Base-by-base conservation (phyloP, 2,113 vertebrate genomes). In the Microcebus griseorufus region DNA sequence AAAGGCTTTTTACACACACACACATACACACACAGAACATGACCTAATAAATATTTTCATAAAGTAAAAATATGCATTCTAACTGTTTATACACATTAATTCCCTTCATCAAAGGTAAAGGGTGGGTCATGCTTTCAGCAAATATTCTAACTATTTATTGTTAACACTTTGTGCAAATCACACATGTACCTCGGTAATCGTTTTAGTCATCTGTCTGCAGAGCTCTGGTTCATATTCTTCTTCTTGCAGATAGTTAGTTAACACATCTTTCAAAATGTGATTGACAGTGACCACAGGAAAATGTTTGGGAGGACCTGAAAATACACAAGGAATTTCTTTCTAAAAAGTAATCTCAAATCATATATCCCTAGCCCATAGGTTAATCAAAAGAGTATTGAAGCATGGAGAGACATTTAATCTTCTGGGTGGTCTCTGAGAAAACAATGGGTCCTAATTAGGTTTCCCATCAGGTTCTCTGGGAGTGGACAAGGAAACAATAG, bases 241-340 rank as follows among this genome's bases (percentile, higher is more conserved):
- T 84, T 99, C 99, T 97, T 98, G 98, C 64, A 99, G 98, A 86
- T 98, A 98, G 90, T 90, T 99, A 23, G 97, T 98, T 37, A 99
- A 97, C 45, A 99, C 99, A 0, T 99, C 99, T 98, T 98, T 98
- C 97, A 99, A 98, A 96, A 99, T 99, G 27, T 97, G 98, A 29
- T 98, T 98, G 94, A 99, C 99, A 29, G 94, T 97, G 10, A 90
- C 67, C 84, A 98, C 98, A 29, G 99, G 99, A 97, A 99, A 99
- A 67, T 97, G 98, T 93, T 95, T 93, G 51, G 23, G 14, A 1
- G 99, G 99, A 88, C 98, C 99, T 99, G 97, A 67, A 96, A 60
- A 95, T 11, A 79, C 64, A 94, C 27, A 85, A 4, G 17, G 34
- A 80, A 78, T 92, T 80, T 92, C 79, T 84, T 93, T 72, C 72